These are phyloP conservation scores for Podarcis cretensis DNA, from an alignment of 2,113 vertebrate genomes.

Conservation along the genomic window DNA sequence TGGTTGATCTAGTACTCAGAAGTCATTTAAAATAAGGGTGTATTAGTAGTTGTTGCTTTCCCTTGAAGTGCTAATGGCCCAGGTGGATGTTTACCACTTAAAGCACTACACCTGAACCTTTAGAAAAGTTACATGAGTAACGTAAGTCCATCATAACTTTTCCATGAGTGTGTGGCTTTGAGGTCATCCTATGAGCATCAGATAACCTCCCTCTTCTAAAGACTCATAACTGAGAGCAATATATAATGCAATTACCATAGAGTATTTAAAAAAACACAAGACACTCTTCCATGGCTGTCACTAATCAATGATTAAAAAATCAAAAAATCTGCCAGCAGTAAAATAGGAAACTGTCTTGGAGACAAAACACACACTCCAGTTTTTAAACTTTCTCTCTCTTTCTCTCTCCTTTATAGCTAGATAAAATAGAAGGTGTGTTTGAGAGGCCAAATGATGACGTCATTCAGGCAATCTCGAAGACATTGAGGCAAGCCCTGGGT, in stretches of 20 bases:
- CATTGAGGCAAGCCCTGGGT: slow-evolving; percentile 87
- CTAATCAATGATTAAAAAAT: too few relatives aligned
- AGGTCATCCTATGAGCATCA: too few relatives aligned
- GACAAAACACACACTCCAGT: background rate
- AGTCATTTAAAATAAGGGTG: background rate
- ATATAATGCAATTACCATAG: background rate
- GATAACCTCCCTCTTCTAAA: background rate
- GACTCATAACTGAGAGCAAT: too few relatives aligned
- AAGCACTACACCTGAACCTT: background rate
- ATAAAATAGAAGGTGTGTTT: slow-evolving; percentile 94
- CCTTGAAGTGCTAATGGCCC: background rate
- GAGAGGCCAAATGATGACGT: slow-evolving; percentile 92
- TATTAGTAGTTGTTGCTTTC: background rate
- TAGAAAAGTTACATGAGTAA: background rate
- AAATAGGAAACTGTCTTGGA: background rate
- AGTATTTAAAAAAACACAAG: background rate
- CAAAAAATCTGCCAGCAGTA: background rate
- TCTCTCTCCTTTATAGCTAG: slow-evolving; percentile 78
- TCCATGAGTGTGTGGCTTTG: too few relatives aligned
- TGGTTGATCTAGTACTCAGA: too few relatives aligned
- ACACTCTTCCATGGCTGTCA: background rate
- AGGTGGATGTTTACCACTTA: background rate
- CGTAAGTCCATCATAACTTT: background rate
- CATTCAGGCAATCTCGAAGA: slow-evolving; percentile 90
- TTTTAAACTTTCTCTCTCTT: background rate